These are phyloP conservation scores for Characodon lateralis DNA, from an alignment of 2,797 vertebrate species.

Conservation along the genomic window DNA sequence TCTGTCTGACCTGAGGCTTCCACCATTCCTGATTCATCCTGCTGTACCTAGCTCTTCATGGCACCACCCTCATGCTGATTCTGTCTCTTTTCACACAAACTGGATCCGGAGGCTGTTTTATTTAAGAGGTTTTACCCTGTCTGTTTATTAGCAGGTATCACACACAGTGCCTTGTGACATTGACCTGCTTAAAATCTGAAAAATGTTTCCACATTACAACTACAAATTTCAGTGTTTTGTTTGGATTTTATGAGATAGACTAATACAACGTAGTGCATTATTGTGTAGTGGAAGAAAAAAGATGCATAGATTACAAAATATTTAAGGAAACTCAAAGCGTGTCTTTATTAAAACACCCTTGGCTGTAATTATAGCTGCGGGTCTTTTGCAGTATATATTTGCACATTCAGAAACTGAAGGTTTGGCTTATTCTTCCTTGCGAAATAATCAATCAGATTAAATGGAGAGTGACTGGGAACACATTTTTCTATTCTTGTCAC, in stretches of 20 bases:
- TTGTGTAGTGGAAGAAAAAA: neutral
- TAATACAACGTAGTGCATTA: neutral
- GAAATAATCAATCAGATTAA: neutral
- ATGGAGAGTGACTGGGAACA: neutral
- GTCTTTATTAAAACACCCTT: neutral
- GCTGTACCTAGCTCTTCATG: slow-evolving; percentile 39
- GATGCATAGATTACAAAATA: neutral
- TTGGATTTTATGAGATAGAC: neutral
- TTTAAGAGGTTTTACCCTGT: slow-evolving; percentile 46
- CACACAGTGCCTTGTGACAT: neutral
- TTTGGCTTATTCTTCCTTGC: neutral
- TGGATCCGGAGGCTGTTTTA: slow-evolving; percentile 55
- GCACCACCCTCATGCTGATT: slow-evolving; percentile 50
- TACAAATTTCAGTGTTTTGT: neutral
- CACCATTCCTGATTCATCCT: slow-evolving; percentile 48
- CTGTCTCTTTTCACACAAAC: slow-evolving; percentile 55
- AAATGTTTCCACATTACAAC: neutral
- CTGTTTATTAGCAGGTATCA: neutral
- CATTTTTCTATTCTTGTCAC: neutral
- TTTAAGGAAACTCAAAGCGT: neutral
- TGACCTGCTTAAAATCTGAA: neutral
- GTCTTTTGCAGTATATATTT: neutral
- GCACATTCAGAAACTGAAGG: neutral
- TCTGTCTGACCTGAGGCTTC: slow-evolving; percentile 50
- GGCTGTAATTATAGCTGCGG: neutral